These are phyloP conservation scores for Stichodactyla mertensii DNA, from an alignment of 64 coral and sea anemone species.

Conservation along the genomic window DNA sequence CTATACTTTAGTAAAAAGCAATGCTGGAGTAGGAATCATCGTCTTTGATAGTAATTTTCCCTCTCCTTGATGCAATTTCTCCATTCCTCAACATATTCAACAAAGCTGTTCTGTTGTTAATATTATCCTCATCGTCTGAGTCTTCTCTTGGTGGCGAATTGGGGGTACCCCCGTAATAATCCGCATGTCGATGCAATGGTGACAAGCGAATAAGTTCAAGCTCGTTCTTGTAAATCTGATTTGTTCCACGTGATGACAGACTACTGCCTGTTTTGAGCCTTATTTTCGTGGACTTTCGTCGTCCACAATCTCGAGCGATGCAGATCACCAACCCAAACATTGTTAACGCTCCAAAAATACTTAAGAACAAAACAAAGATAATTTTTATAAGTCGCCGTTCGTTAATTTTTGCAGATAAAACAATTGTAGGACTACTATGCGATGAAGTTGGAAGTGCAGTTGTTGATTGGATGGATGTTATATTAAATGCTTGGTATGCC, in stretches of 20 bases:
- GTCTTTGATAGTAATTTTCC: slow-evolving; percentile 23
- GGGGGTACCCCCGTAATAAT: not conserved
- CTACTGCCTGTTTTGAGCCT: not conserved
- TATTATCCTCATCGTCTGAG: slow-evolving; percentile 1
- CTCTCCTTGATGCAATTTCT: slow-evolving; percentile 18
- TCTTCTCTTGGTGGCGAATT: not conserved
- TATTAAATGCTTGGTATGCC: slow-evolving; percentile 16
- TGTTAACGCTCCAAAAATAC: slow-evolving; percentile 34
- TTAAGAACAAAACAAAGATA: slow-evolving; percentile 26
- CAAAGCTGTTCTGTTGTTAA: slow-evolving; percentile 19
- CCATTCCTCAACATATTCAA: slow-evolving; percentile 15
- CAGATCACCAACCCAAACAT: slow-evolving; percentile 37
- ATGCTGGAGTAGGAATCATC: slow-evolving; percentile 51
- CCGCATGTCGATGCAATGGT: not conserved
- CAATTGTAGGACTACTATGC: not conserved
- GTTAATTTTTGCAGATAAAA: slow-evolving; percentile 20
- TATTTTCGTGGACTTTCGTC: slow-evolving; percentile 17
- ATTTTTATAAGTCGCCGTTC: slow-evolving; percentile 20
- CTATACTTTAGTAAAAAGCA: slow-evolving; percentile 30
- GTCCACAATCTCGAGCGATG: slow-evolving; percentile 1
- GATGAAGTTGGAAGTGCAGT: not conserved
- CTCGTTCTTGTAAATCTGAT: slow-evolving; percentile 20
- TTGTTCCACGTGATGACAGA: slow-evolving; percentile 2
- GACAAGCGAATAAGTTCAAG: slow-evolving; percentile 8
- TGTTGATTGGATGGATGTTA: slow-evolving; percentile 12